Conservation (phyloP, 2,113 vertebrate species). For the Rattus norvegicus region DNA sequence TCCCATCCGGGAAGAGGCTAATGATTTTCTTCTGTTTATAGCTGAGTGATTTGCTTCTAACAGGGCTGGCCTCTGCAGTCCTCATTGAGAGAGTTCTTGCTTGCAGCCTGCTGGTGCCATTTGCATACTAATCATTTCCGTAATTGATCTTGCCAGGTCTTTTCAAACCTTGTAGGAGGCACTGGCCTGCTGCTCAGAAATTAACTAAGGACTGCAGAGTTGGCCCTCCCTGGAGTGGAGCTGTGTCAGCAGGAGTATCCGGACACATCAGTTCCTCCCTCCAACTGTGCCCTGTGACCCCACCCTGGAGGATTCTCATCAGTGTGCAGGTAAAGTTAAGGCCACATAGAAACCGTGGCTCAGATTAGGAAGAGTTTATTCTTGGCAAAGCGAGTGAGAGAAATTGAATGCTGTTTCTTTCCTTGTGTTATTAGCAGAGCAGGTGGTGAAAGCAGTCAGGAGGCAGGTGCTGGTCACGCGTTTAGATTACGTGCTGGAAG, state of each 20-base stretch:
- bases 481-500: slow-evolving; percentile 19
- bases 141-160: slow-evolving; percentile 88
- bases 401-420: neutral
- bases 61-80: slow-evolving; percentile 60
- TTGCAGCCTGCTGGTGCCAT: slow-evolving; percentile 53
- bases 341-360: neutral
- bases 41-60: slow-evolving; percentile 76
- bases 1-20: slow-evolving; percentile 73
- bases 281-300: slow-evolving; percentile 49
- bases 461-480: neutral
- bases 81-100: slow-evolving; percentile 64
- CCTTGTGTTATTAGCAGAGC: slow-evolving; percentile 44
- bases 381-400: slow-evolving; percentile 39
- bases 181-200: slow-evolving; percentile 87
- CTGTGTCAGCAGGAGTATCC: slow-evolving; percentile 66
- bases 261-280: neutral
- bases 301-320: neutral
- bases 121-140: slow-evolving; percentile 84
- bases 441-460: neutral
- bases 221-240: slow-evolving; percentile 68
- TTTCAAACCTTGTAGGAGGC: slow-evolving; percentile 81
- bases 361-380: slow-evolving; percentile 39
- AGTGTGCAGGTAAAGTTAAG: slow-evolving; percentile 59
- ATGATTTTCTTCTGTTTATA: slow-evolving; percentile 76
- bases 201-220: slow-evolving; percentile 84